These are phyloP conservation scores for Poecilus cupreus DNA, from an alignment of 2,888 invertebrate genomes.

Conservation along the genomic window DNA sequence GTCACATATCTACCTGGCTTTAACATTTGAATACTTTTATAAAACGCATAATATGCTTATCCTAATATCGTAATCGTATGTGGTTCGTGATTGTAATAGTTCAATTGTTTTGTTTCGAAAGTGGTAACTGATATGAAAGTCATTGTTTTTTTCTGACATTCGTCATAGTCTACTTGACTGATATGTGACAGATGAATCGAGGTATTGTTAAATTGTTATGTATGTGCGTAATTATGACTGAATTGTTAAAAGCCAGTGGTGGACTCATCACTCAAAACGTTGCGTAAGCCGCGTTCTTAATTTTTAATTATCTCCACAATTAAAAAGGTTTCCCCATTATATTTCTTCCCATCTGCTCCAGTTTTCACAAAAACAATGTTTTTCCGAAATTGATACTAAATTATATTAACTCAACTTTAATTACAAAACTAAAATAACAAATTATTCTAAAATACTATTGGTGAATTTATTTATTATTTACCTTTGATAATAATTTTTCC, in stretches of 20 bases:
- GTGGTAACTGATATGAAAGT: neutral
- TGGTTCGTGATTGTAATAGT: neutral
- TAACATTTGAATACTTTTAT: neutral
- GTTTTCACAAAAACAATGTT: too few relatives aligned
- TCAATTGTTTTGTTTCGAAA: neutral
- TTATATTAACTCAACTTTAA: too few relatives aligned
- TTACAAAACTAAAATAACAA: too few relatives aligned
- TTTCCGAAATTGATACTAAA: too few relatives aligned
- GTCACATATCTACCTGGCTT: neutral
- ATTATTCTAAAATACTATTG: too few relatives aligned
- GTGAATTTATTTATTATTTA: too few relatives aligned
- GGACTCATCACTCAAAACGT: neutral
- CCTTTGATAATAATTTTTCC: too few relatives aligned
- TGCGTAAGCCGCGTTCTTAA: neutral
- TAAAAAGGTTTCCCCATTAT: neutral
- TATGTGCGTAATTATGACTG: neutral
- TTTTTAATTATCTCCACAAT: neutral
- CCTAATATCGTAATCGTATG: neutral
- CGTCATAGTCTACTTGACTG: constrained; percentile 1
- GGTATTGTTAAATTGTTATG: neutral
- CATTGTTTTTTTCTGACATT: neutral
- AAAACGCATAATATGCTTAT: neutral
- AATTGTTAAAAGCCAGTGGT: neutral
- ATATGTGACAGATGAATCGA: constrained; percentile 3
- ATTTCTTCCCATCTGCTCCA: too few relatives aligned